Base-by-base conservation (phyloP, 2,113 vertebrate genomes). In the Amphilophus citrinellus region DNA sequence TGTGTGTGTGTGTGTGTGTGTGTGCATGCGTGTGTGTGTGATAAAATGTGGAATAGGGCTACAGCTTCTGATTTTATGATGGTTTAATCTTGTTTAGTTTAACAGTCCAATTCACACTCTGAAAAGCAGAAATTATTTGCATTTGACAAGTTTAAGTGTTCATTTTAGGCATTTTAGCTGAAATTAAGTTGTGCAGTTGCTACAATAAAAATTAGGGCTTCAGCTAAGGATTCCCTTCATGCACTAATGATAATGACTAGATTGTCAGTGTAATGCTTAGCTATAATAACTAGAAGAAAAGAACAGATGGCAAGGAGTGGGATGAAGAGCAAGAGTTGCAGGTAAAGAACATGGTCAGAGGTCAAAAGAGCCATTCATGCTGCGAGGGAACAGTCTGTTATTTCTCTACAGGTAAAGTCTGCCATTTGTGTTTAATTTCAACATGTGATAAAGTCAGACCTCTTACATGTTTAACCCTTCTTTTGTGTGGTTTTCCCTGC, bases 401-500 rank as follows among this genome's bases (percentile, higher is more conserved):
- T 84, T 84, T 87, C 78, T 53, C 82, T 47, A 84, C 83, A 89
- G 87, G 92, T 93, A 93, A 91, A 89, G 59, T 62, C 80, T 93
- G 78, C 91, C 77, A 61, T 77, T 27, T 20, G 73, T 42, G 47
- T 61, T 82, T 27, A 56, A 1, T 53, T 85, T 56, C 24, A 79
- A 37, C 81, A 80, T 77, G 78, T 80, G 73, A 81, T 17, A 2
- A n/a, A 79, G 56, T 53, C 87, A 77, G 44, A 88, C 79, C 6
- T 76, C 79, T 78, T 56, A n/a, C 53, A 53, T 27, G 1, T 3
- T 6, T 27, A 57, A 5, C 22, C 61, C 56, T 20, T 39, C n/a
- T 50, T 84, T 65, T 83, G 62, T 83, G 85, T 68, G 84, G 37
- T 66, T 83, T 73, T 39, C 14, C 18, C 77, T 56, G 82, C 76